These are phyloP conservation scores for Alloplasta piceator DNA, from an alignment of 2,888 invertebrate genomes.

Conservation along the genomic window DNA sequence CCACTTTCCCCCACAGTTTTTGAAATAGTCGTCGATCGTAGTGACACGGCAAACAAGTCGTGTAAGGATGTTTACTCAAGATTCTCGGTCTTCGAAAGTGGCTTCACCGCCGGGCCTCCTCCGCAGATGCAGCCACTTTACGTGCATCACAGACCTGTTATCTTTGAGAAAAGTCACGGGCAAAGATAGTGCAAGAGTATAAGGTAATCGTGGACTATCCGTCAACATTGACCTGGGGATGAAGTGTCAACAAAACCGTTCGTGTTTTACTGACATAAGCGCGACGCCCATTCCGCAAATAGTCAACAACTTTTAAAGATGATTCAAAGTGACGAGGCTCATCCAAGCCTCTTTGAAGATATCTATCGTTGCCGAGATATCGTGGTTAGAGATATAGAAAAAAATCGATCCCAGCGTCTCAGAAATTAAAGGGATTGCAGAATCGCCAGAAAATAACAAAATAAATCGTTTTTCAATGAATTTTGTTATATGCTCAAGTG, in stretches of 20 bases:
- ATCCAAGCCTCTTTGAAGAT: constrained; percentile 31
- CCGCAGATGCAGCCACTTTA: not conserved
- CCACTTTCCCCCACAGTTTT: too few species aligned
- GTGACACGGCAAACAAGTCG: constrained; percentile 14
- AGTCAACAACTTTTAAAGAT: constrained; percentile 37
- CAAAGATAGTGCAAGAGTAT: constrained; percentile 3
- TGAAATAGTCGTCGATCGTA: not conserved
- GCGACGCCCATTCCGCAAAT: constrained; percentile 14
- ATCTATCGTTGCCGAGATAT: constrained; percentile 44
- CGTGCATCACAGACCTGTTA: constrained; percentile 30
- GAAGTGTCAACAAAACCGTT: constrained; percentile 47
- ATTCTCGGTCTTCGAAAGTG: constrained; percentile 16
- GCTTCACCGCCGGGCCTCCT: not conserved
- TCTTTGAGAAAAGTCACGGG: constrained; percentile 41
- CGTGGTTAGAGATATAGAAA: too few species aligned
- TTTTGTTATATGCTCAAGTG: too few species aligned
- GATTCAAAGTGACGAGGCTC: constrained; percentile 19
- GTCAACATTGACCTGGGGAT: constrained; percentile 53
- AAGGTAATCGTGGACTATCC: constrained; percentile 47
- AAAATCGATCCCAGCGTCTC: too few species aligned
- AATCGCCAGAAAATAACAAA: too few species aligned
- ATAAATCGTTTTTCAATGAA: too few species aligned
- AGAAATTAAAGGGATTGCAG: too few species aligned
- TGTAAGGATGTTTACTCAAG: constrained; percentile 42
- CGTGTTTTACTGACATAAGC: constrained; percentile 30